phyloP scores from a whole-genome alignment of 2,888 invertebrate genomes.

The Morinoia aosen region DNA sequence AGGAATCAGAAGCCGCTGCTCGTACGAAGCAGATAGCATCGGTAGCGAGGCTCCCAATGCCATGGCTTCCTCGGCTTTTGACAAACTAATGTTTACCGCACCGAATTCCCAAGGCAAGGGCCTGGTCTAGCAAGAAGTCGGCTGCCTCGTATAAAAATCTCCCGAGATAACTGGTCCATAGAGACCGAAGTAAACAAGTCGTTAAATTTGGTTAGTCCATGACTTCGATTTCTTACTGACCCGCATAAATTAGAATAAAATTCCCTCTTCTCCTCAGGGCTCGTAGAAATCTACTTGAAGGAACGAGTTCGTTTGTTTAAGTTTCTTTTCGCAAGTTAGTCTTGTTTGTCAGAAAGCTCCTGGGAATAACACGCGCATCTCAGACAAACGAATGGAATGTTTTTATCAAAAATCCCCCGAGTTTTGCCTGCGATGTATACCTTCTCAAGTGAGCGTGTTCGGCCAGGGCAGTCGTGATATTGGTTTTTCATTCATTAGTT shows the following conservation, averaged over 20 bases:
- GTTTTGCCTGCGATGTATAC: not conserved
- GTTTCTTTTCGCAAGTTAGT: slow-evolving; percentile 16
- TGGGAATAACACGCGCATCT: not conserved
- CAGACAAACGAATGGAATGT: not conserved
- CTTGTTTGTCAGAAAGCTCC: slow-evolving; percentile 9
- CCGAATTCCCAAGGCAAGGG: not conserved
- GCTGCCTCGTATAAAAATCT: slow-evolving; percentile 47
- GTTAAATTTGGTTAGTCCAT: slow-evolving; percentile 31
- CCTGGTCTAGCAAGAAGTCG: slow-evolving; percentile 8
- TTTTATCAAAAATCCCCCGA: not conserved
- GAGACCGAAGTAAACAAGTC: slow-evolving; percentile 49
- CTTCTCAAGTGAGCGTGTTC: not conserved
- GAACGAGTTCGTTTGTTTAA: slow-evolving; percentile 27
- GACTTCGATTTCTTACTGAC: slow-evolving; percentile 42
- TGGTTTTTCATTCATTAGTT: not conserved
- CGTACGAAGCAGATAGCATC: slow-evolving; percentile 44
- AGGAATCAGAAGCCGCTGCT: not conserved
- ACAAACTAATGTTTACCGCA: slow-evolving; percentile 48
- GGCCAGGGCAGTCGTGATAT: not conserved
- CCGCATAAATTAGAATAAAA: slow-evolving; percentile 52
- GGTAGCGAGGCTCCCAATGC: slow-evolving; percentile 34
- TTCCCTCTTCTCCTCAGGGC: not conserved
- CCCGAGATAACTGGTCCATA: slow-evolving; percentile 40
- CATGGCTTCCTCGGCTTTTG: not conserved
- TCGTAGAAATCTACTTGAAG: slow-evolving; percentile 6